Evolutionary conservation across 2,797 vertebrate genomes (phyloP).

Genomic region (Acomys russatus): DNA sequence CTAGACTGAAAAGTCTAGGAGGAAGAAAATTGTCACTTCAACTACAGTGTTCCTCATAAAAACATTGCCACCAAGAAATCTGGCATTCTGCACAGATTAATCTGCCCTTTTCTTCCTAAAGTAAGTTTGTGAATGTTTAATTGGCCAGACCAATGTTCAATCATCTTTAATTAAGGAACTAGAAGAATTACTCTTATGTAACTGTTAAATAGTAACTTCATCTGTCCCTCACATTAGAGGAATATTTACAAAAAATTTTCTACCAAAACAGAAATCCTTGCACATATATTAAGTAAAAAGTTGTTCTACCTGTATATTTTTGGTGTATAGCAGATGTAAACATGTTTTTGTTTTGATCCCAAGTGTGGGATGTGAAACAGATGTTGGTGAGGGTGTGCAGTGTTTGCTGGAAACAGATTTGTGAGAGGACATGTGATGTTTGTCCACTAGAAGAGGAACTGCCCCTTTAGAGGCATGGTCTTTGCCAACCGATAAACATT

Average conservation of each 20-base stretch:
- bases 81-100: not conserved
- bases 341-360: too few relatives aligned
- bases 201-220: slow-evolving; percentile 47
- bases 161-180: not conserved
- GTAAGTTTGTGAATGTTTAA: not conserved
- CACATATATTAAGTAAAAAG: not conserved
- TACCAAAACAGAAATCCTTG: not conserved
- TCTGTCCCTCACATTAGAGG: not conserved
- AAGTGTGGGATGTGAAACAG: too few relatives aligned
- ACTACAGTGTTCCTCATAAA: not conserved
- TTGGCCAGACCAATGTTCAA: not conserved
- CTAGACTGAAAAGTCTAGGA: not conserved
- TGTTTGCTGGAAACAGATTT: too few relatives aligned
- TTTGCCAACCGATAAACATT: too few relatives aligned
- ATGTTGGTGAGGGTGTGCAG: too few relatives aligned
- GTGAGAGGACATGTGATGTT: too few relatives aligned
- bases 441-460: too few relatives aligned
- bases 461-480: too few relatives aligned
- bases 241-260: not conserved
- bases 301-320: not conserved
- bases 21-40: not conserved
- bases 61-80: not conserved
- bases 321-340: too few relatives aligned
- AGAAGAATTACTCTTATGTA: not conserved
- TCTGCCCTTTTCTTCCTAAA: not conserved